phyloP scores from a whole-genome alignment of 2,113 vertebrate genomes.

The Crotalus viridis region DNA sequence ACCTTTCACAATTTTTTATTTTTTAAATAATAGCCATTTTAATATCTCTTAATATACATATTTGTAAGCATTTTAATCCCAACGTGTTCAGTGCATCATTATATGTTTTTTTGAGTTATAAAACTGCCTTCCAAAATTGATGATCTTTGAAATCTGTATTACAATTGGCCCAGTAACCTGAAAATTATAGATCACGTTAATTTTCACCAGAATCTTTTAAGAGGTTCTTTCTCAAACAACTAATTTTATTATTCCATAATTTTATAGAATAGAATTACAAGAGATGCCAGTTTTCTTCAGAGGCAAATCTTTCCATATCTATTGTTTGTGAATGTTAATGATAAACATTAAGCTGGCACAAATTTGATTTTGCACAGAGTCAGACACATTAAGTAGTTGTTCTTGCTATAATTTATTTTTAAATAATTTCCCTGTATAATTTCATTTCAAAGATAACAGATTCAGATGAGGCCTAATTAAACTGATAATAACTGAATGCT shows the following conservation, averaged over 20 bases:
- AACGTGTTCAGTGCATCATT: not conserved
- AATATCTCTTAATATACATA: not conserved
- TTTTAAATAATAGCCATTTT: not conserved
- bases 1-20: not conserved
- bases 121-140: not conserved
- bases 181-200: not conserved
- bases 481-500: slow-evolving; percentile 19
- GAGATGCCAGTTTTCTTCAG: slow-evolving; percentile 22
- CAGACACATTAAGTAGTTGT: slow-evolving; percentile 23
- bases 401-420: slow-evolving; percentile 10
- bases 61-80: not conserved
- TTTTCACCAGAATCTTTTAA: not conserved
- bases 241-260: not conserved
- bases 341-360: slow-evolving; percentile 39
- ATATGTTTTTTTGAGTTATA: not conserved
- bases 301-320: slow-evolving; percentile 36
- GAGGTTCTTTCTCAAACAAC: not conserved
- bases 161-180: not conserved
- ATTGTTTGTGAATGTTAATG: slow-evolving; percentile 35
- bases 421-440: slow-evolving; percentile 27
- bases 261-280: slow-evolving; percentile 12
- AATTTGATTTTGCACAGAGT: slow-evolving; percentile 31
- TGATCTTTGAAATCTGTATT: not conserved
- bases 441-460: slow-evolving; percentile 21
- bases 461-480: slow-evolving; percentile 26